phyloP scores from a whole-genome alignment of 2,888 invertebrate species.

The Augiades crinisus region DNA sequence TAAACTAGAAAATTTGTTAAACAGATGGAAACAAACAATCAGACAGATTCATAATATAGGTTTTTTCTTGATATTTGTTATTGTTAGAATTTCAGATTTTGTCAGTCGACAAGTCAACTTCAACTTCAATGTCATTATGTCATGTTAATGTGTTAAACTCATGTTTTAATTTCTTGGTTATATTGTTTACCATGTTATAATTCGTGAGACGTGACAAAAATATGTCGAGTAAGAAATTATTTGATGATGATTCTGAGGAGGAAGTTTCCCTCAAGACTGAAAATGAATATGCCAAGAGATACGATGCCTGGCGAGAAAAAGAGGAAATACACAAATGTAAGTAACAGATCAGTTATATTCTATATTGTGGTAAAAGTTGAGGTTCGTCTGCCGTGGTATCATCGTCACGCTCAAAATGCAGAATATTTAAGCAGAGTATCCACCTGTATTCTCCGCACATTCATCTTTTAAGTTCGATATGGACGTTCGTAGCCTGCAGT shows the following conservation, averaged over 20 bases:
- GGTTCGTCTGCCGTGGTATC: no score
- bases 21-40: no score
- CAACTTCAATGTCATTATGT: background rate
- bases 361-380: no score
- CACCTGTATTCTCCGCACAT: no score
- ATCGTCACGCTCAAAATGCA: no score
- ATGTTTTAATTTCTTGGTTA: slow-evolving; percentile 23
- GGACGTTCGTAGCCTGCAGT: no score
- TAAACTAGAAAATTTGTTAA: no score
- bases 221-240: slow-evolving; percentile 57
- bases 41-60: no score
- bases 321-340: slow-evolving; percentile 92
- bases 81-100: background rate
- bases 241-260: slow-evolving; percentile 80
- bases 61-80: no score
- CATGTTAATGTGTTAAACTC: background rate
- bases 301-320: slow-evolving; percentile 91
- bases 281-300: slow-evolving; percentile 91
- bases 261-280: slow-evolving; percentile 85
- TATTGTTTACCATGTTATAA: slow-evolving; percentile 44
- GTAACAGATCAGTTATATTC: background rate
- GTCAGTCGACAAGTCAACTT: background rate
- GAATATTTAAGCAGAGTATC: no score
- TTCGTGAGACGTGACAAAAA: slow-evolving; percentile 1
- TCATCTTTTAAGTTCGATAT: no score